Base-by-base conservation (phyloP, 2,113 vertebrate genomes). In the Syngnathus floridae region DNA sequence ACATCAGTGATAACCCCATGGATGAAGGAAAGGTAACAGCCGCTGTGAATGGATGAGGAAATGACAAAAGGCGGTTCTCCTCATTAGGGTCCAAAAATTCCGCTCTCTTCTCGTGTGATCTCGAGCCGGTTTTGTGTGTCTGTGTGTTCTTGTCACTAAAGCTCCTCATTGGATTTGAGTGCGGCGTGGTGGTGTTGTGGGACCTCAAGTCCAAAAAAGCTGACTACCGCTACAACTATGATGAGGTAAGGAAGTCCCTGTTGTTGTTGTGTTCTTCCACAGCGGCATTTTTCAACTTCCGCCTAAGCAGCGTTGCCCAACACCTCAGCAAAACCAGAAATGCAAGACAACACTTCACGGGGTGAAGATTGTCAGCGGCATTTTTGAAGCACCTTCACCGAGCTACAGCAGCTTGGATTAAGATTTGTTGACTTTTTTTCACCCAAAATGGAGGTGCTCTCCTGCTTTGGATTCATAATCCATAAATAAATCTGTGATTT, bases 1-100 rank as follows among this genome's bases (percentile, higher is more conserved):
- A 99, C 89, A 99, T 99, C 88, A 99, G 97, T 84, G 97, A 99
- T 88, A 97, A 98, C 91, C 97, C 97, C 77, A 98, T 98, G 94
- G 97, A 99, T 81, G 97, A 99, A 86, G 96, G 96, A 82, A 99
- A 99, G 94, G 97, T 99, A 92, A 68, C n/a, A n/a, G 6, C 26
- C 35, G 26, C 54, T 17, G 31, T 56, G 26, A 31, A 31, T 21
- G n/a, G 21, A 52, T 12, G 51, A 31, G 26, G 51, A 13, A 54
- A 4, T 26, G 1, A 26, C 21, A 31, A 31, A 31, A 31, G 26
- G 26, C 26, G 26, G 26, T 31, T 31, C 26, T 31, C 26, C 26
- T 31, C 26, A 31, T 3, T 2, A 31, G 26, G 26, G 26, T 31
- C 26, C 26, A 31, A 31, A 31, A 3, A 31, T 31, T 0, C 26